Percentiles rank a stretch among this genome's conserved stretches.
Evolutionary conservation across 2,888 invertebrate species (phyloP).

Genomic region (Nycteola revayana): DNA sequence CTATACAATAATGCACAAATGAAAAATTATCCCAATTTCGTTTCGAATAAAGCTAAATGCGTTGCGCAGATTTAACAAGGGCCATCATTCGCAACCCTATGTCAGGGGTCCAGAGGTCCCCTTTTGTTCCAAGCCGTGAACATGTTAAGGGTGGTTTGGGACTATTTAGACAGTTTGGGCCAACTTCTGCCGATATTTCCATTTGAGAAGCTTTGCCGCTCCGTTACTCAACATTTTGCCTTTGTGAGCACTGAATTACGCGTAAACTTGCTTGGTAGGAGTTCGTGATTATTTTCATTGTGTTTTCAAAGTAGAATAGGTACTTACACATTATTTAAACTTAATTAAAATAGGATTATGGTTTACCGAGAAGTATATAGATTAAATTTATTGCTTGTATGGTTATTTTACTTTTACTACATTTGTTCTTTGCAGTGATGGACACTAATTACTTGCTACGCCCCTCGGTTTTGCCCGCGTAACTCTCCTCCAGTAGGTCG

Average conservation of each 20-base stretch:
- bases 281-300: no score
- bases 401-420: no score
- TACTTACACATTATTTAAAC: no score
- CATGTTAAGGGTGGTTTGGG: conserved; percentile 23
- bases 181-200: conserved; percentile 30
- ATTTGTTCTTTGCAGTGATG: no score
- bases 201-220: conserved; percentile 28
- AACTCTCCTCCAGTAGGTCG: no score
- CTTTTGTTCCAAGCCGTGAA: conserved; percentile 28
- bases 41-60: conserved; percentile 5
- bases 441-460: no score
- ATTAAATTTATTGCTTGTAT: no score
- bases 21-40: no score
- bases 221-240: conserved; percentile 7
- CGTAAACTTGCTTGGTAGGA: conserved; percentile 12
- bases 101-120: conserved; percentile 21
- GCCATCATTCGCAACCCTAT: conserved; percentile 19
- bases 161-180: conserved; percentile 26
- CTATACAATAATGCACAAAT: no score
- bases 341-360: no score
- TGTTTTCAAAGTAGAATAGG: conserved; percentile 2
- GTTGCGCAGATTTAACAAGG: conserved; percentile 26
- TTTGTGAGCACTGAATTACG: conserved; percentile 25
- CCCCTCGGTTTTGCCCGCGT: no score
- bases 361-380: no score